Percentiles rank a stretch among this genome's conserved stretches.
Conservation (phyloP, 2,888 invertebrate genomes). For the Limnephilus auricula region DNA sequence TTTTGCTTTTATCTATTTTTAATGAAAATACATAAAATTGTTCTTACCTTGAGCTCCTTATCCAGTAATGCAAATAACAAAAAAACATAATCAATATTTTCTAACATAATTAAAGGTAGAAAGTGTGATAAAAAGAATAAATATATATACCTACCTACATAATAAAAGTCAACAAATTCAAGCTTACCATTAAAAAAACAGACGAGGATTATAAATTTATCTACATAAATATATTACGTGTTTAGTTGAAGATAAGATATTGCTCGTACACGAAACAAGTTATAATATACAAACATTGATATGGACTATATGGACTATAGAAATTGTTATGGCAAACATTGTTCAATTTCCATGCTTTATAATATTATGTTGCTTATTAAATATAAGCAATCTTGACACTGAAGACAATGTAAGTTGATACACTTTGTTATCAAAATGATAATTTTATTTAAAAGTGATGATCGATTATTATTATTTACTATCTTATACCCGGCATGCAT, state of each 20-base stretch:
- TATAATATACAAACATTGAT: not conserved
- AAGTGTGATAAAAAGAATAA: not conserved
- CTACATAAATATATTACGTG: not conserved
- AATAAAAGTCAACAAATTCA: not conserved
- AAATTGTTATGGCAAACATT: not conserved
- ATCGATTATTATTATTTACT: too few species aligned
- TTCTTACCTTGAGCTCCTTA: conserved; percentile 57
- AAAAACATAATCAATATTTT: conserved; percentile 23
- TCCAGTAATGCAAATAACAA: conserved; percentile 51
- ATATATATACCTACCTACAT: not conserved
- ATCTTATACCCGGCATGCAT: too few species aligned
- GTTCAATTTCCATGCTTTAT: not conserved
- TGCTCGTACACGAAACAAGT: not conserved
- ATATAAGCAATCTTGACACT: not conserved
- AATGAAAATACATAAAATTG: not conserved
- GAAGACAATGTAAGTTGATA: not conserved
- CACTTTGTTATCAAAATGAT: too few species aligned
- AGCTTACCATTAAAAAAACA: not conserved
- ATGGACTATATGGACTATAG: not conserved
- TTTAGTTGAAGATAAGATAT: not conserved
- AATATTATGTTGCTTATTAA: too few species aligned
- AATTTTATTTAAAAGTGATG: too few species aligned
- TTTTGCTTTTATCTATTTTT: not conserved
- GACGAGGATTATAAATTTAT: not conserved
- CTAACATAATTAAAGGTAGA: not conserved